Base-by-base conservation (phyloP, 2,113 vertebrate genomes). In the Rhabdomys dilectus region DNA sequence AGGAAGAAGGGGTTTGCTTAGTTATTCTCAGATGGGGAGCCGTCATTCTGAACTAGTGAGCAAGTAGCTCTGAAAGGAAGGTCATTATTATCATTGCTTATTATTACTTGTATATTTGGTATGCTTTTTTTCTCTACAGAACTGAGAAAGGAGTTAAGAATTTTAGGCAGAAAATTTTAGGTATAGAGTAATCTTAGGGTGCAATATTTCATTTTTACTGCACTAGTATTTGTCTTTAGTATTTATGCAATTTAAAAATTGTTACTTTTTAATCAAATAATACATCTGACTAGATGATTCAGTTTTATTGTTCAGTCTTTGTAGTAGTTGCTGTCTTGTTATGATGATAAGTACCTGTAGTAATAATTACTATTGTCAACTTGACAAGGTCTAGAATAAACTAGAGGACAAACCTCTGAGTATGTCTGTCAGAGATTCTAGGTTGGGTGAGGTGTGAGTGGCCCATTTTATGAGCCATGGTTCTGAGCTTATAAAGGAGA, bases 141-240 rank as follows among this genome's bases (percentile, higher is more conserved):
- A 42, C 39, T 93, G 42, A 82, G 42, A 58, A 36, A 95, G 19
- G 58, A 93, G 13, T 72, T 72, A 31, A 91, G 39, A 42, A 68
- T 89, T 77, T 51, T 34, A 87, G 72, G 48, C 51, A 88, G 72
- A 94, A 26, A 94, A 45, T 76, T 90, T 96, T 96, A 84, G 17
- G 48, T 91, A 75, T 89, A 62, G 15, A 89, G 19, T 94, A 48
- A 76, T 64, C 51, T 89, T 88, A 92, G 60, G 60, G 42, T 11
- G 70, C 22, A 48, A 51, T 70, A 34, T 90, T 87, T 88, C 26
- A 29, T 77, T 88, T 92, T 91, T 75, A 17, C 29, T 86, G 3
- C 75, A 77, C 94, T 87, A 96, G 24, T 7, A 87, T 93, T 94
- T 72, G 12, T 68, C 56, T 84, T 91, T 11, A 72, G 0, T 12